Evolutionary conservation across 1,140 invertebrate genomes (phyloP).

Genomic region (Drosophila novamexicana): DNA sequence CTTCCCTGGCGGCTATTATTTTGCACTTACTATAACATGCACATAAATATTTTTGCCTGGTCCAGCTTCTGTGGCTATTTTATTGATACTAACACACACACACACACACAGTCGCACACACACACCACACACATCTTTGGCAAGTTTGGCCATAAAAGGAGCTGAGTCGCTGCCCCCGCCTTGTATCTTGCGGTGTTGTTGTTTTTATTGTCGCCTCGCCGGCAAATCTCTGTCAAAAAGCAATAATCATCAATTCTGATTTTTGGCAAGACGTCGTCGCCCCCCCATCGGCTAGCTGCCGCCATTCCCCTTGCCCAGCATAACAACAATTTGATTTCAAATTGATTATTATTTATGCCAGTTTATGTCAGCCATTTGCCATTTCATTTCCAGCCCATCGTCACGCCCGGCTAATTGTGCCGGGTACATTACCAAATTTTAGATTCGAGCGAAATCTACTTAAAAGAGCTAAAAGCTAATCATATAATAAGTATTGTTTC

Average conservation of each 20-base stretch:
- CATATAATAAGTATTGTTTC: neutral
- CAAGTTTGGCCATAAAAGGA: constrained; percentile 56
- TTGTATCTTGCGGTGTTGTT: neutral
- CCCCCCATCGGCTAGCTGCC: neutral
- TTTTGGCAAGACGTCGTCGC: constrained; percentile 52
- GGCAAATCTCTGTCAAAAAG: constrained; percentile 83
- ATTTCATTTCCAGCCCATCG: constrained; percentile 10
- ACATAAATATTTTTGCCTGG: constrained; percentile 80
- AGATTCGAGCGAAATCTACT: neutral
- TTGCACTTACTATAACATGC: constrained; percentile 84
- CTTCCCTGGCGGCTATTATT: constrained; percentile 75
- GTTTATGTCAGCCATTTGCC: constrained; percentile 42
- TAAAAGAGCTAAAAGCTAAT: neutral
- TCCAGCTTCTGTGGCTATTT: constrained; percentile 71
- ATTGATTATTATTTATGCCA: constrained; percentile 84
- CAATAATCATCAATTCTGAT: constrained; percentile 84
- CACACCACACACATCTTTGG: constrained; percentile 20
- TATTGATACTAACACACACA: constrained; percentile 79
- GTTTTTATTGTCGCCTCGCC: constrained; percentile 75
- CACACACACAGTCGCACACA: constrained; percentile 1
- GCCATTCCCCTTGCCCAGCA: neutral
- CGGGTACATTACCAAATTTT: neutral
- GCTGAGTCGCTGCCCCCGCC: constrained; percentile 35
- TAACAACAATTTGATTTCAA: constrained; percentile 75
- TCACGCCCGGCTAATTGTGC: constrained; percentile 49